These are phyloP conservation scores for Ericerus pela DNA, from an alignment of 1,140 invertebrate genomes.

Conservation along the genomic window DNA sequence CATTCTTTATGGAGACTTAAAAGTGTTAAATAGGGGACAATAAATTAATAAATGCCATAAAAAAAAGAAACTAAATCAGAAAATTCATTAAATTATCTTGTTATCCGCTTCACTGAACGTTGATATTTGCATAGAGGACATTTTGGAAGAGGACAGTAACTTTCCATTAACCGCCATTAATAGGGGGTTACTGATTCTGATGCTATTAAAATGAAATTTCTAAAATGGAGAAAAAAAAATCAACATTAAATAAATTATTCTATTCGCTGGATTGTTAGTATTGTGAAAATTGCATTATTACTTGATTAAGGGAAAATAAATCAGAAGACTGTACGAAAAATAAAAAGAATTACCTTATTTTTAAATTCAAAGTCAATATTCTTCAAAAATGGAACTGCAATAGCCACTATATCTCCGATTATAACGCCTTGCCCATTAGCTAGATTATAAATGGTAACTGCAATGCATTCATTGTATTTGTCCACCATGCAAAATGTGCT, in stretches of 20 bases:
- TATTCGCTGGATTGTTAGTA: conserved; percentile 6
- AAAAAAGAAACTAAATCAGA: no score
- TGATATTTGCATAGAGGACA: conserved; percentile 39
- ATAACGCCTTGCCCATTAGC: conserved; percentile 63
- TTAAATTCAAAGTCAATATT: conserved; percentile 43
- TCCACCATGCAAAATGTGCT: conserved; percentile 71
- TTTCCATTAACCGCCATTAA: conserved; percentile 59
- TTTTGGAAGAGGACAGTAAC: conserved; percentile 49
- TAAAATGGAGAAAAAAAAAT: conserved; percentile 34
- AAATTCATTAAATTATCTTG: conserved; percentile 1
- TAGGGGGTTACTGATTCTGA: conserved; percentile 59
- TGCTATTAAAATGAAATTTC: conserved; percentile 52
- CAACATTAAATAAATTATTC: conserved; percentile 8
- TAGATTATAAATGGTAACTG: conserved; percentile 70
- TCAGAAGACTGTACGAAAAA: conserved; percentile 9
- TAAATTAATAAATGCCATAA: no score
- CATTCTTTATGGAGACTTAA: no score
- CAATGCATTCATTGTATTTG: conserved; percentile 48
- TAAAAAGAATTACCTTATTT: conserved; percentile 37
- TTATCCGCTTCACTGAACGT: conserved; percentile 19
- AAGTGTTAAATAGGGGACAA: no score
- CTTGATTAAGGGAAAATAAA: no score
- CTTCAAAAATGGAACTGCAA: conserved; percentile 58
- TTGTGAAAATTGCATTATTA: no score
- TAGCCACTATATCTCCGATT: conserved; percentile 65